Percentiles rank a stretch among this genome's conserved stretches.
Conservation (phyloP, 1,140 invertebrate genomes). For the Drosophila hydei region DNA sequence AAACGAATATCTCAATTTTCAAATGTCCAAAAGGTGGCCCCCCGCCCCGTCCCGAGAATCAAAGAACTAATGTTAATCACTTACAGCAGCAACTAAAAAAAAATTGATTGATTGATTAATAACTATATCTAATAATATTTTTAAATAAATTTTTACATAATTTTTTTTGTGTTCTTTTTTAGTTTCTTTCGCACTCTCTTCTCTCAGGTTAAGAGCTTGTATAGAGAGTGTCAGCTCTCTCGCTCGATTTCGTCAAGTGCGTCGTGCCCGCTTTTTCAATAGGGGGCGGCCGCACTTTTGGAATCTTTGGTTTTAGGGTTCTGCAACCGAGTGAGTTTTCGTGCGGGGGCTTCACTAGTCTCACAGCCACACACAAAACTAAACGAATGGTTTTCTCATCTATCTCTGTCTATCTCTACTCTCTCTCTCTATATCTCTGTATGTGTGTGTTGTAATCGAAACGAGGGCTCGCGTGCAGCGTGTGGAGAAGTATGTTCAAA, state of each 20-base stretch:
- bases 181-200: conserved; percentile 80
- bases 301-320: conserved; percentile 19
- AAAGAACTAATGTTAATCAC: conserved; percentile 69
- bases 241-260: conserved; percentile 45
- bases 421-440: conserved; percentile 2
- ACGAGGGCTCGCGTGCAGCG: conserved; percentile 82
- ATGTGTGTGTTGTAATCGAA: conserved; percentile 53
- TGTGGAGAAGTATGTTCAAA: conserved; percentile 82
- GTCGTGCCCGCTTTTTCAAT: conserved; percentile 38
- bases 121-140: conserved; percentile 58
- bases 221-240: conserved; percentile 40
- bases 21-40: conserved; percentile 51
- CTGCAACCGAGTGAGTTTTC: conserved; percentile 63
- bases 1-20: conserved; percentile 48
- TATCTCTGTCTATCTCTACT: conserved; percentile 20
- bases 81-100: conserved; percentile 56
- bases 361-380: conserved; percentile 13
- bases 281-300: conserved; percentile 33
- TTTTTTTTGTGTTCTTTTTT: conserved; percentile 66
- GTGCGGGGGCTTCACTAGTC: conserved; percentile 51
- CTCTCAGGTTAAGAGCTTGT: conserved; percentile 76
- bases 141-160: conserved; percentile 62
- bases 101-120: conserved; percentile 28
- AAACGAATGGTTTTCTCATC: conserved; percentile 44
- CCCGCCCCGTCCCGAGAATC: conserved; percentile 5